These are phyloP conservation scores for Copidosoma floridanum DNA, from an alignment of 1,140 invertebrate genomes.

Conservation along the genomic window DNA sequence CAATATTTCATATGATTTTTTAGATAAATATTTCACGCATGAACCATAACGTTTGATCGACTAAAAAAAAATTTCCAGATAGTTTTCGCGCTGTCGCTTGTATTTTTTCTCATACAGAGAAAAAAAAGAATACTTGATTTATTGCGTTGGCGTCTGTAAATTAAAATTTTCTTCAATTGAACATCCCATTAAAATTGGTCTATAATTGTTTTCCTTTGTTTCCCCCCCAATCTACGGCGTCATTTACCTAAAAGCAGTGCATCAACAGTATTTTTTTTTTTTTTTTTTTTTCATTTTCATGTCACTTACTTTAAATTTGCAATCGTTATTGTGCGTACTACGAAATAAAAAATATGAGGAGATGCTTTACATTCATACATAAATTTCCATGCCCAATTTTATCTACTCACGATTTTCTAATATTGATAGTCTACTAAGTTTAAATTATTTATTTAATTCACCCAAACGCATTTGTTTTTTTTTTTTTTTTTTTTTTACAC, in stretches of 20 bases:
- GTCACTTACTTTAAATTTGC: constrained; percentile 13
- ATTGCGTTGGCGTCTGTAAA: too few species aligned
- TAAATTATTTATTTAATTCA: constrained; percentile 8
- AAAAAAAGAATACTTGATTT: too few species aligned
- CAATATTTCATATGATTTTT: too few species aligned
- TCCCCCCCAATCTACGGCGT: constrained; percentile 12
- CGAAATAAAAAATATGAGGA: constrained; percentile 16
- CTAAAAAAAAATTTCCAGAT: too few species aligned
- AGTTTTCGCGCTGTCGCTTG: too few species aligned
- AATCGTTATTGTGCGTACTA: constrained; percentile 21
- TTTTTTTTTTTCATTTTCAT: neutral
- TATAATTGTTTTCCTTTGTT: constrained; percentile 20
- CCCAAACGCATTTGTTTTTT: neutral
- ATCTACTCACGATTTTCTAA: neutral
- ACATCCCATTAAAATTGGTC: constrained; percentile 15
- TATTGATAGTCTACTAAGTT: neutral
- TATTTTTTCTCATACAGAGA: too few species aligned
- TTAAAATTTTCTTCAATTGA: too few species aligned
- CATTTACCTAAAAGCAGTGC: constrained; percentile 22
- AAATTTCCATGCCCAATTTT: constrained; percentile 21
- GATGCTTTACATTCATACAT: constrained; percentile 9
- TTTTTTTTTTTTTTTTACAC: constrained; percentile 1
- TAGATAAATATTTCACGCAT: too few species aligned
- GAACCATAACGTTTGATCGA: too few species aligned
- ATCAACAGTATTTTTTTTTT: too few species aligned